Conservation (phyloP, 2,797 vertebrate genomes). For the Geotrypetes seraphini region DNA sequence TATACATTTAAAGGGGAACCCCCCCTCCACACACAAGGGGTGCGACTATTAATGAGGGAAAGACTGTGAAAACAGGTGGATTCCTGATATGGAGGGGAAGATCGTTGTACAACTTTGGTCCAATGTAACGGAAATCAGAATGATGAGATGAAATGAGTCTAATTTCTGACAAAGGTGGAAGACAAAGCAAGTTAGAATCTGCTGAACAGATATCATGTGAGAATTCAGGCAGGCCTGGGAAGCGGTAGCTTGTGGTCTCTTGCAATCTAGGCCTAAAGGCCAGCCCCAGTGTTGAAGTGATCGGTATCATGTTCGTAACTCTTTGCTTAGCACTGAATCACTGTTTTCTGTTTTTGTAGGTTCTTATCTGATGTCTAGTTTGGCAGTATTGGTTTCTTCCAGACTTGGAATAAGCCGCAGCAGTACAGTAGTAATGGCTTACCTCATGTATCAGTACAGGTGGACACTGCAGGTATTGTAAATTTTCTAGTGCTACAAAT, state of each 20-base stretch:
- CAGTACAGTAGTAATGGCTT: constrained; percentile 56
- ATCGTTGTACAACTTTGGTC: too few species aligned
- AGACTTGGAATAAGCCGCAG: constrained; percentile 64
- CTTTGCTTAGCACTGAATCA: not conserved
- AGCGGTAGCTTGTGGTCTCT: not conserved
- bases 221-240: too few species aligned
- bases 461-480: constrained; percentile 58
- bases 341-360: constrained; percentile 28
- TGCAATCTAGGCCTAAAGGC: not conserved
- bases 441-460: constrained; percentile 57
- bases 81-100: too few species aligned
- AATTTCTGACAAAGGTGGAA: too few species aligned
- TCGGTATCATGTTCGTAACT: not conserved
- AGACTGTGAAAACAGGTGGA: too few species aligned
- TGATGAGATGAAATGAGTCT: too few species aligned
- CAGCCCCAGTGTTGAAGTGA: not conserved
- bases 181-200: too few species aligned
- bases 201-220: constrained; percentile 2
- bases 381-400: constrained; percentile 65
- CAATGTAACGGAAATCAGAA: too few species aligned
- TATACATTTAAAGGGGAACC: too few species aligned
- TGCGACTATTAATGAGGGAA: too few species aligned
- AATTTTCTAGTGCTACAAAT: too few species aligned
- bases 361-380: constrained; percentile 16
- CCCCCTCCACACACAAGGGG: too few species aligned